Evolutionary conservation across 1,140 invertebrate species (phyloP).

Genomic region (Bombus picipes): DNA sequence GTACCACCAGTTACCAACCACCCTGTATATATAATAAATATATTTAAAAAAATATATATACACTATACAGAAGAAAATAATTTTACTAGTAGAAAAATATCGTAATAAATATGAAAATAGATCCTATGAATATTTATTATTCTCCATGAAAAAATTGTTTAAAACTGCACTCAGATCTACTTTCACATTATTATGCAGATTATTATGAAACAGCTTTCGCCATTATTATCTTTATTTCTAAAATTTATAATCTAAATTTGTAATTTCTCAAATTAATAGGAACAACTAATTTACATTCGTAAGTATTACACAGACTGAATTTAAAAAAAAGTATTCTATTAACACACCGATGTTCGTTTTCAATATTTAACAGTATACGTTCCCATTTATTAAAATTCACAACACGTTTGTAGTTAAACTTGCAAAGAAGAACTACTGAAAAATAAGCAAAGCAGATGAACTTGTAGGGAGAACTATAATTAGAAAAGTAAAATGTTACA

Average conservation of each 20-base stretch:
- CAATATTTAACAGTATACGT: background rate
- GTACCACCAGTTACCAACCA: too few species aligned
- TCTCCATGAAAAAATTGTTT: background rate
- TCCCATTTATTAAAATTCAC: background rate
- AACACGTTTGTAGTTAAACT: background rate
- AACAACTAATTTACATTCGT: background rate
- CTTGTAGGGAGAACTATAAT: too few species aligned
- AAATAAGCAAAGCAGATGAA: background rate
- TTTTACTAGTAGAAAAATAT: background rate
- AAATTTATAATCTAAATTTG: background rate
- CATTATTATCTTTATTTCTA: too few species aligned
- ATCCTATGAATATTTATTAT: background rate
- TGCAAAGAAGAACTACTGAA: background rate
- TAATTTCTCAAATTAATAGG: background rate
- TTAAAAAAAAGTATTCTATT: background rate
- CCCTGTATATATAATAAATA: too few species aligned
- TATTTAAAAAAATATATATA: background rate
- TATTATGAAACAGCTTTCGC: too few species aligned
- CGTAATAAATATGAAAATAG: background rate
- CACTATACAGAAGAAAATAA: too few species aligned
- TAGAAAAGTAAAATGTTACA: background rate
- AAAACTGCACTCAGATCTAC: too few species aligned
- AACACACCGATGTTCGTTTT: background rate
- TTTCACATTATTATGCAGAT: too few species aligned
- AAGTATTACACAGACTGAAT: background rate